These are phyloP conservation scores for Halictus ligatus DNA, from an alignment of 2,888 invertebrate species.

Conservation along the genomic window DNA sequence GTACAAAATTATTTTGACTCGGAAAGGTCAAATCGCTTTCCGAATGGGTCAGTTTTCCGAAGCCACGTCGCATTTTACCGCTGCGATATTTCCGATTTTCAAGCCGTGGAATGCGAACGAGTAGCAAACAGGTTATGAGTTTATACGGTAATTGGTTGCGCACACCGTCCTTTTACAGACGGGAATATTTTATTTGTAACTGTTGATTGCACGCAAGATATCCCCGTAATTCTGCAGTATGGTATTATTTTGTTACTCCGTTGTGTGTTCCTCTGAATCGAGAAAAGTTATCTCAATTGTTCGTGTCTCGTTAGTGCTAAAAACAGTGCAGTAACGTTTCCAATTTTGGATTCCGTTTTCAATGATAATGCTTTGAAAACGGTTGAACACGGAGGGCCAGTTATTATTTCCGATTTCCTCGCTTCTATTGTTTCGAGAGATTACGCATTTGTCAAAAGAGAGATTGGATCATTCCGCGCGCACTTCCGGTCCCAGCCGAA, in stretches of 20 bases:
- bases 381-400: no score
- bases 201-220: neutral
- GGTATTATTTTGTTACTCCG: neutral
- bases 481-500: no score
- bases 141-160: neutral
- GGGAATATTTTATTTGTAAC: neutral
- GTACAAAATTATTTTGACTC: no score
- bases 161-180: neutral
- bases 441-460: neutral
- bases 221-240: neutral
- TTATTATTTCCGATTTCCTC: neutral
- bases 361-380: neutral
- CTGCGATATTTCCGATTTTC: neutral
- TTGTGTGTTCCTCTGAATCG: neutral
- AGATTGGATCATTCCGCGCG: no score
- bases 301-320: neutral
- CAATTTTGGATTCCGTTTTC: neutral
- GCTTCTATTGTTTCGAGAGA: neutral
- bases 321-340: neutral
- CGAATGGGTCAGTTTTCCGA: neutral
- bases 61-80: neutral
- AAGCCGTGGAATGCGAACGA: neutral
- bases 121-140: slow-evolving; percentile 8
- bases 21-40: no score
- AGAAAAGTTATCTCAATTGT: neutral